Base-by-base conservation (phyloP, 2,113 vertebrate species). In the Lepus americanus region DNA sequence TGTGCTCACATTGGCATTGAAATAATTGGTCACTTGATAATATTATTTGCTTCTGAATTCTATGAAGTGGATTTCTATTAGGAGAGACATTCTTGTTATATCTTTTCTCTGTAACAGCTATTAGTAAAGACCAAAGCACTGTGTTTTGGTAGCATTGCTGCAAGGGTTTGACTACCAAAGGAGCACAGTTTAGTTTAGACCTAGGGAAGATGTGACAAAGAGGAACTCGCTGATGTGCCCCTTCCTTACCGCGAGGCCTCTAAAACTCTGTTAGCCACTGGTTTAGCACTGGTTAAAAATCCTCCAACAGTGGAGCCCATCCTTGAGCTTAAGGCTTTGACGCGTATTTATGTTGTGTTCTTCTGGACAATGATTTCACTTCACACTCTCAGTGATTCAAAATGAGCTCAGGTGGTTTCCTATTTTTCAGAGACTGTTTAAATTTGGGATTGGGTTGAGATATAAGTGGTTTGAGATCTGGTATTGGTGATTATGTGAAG, bases 41-140 rank as follows among this genome's bases (percentile, higher is more conserved):
- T 49, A 31, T 87, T 78, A n/a, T 90, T 85, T 81, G 81, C 33
- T 67, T 95, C 73, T 84, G 23, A 90, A 51, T 69, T 73, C 67
- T 78, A 69, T 33, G 36, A 82, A 17, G 69, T 81, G 29, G 10
- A 23, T 90, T 92, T 95, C 73, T 90, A 31, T 86, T 29, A 25
- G 74, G 59, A 11, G 44, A 92, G 6, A 49, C 27, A 85, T 17
- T 14, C 12, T 16, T 70, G 8, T 86, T 63, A 12, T 74, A 44
- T 66, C 23, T 25, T 13, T 82, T n/a, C 63, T 69, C 70, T 80
- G 1, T 87, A 55, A 66, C 92, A 87, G 53, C 66, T 27, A 51
- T 44, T 2, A 33, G 66, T 17, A 55, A 61, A 90, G 7, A 9
- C 27, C 49, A 33, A 67, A 36, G 44, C 19, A 27, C 44, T 70